Conservation (phyloP, 2,113 vertebrate genomes). For the Lutjanus erythropterus region DNA sequence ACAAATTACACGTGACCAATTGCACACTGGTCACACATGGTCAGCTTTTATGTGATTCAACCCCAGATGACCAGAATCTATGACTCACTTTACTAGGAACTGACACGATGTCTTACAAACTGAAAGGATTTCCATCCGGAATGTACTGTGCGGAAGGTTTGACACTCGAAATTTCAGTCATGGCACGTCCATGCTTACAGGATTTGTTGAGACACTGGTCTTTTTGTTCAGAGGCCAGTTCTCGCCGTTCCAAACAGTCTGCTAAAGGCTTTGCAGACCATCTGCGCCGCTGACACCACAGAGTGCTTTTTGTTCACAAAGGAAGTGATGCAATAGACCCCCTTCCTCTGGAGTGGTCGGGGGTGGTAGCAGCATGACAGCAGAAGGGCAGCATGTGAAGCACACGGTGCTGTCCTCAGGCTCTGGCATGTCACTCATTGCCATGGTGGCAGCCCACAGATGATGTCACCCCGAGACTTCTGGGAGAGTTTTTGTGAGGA, state of each 20-base stretch:
- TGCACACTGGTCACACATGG: background rate
- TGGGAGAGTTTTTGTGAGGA: background rate
- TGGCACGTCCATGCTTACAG: background rate
- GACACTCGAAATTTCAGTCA: constrained; percentile 33
- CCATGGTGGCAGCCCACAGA: constrained; percentile 50
- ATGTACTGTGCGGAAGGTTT: constrained; percentile 4
- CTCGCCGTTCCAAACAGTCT: constrained; percentile 22
- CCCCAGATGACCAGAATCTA: constrained; percentile 25
- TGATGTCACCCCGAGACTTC: constrained; percentile 37
- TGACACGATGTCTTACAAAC: constrained; percentile 15
- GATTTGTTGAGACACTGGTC: constrained; percentile 58
- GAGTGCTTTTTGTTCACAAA: constrained; percentile 67
- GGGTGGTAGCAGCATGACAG: constrained; percentile 38
- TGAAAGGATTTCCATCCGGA: constrained; percentile 30
- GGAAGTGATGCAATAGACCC: constrained; percentile 74
- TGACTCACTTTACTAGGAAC: constrained; percentile 56
- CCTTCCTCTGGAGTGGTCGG: constrained; percentile 43
- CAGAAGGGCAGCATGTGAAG: constrained; percentile 41
- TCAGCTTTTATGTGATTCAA: constrained; percentile 42
- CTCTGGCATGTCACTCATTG: constrained; percentile 46
- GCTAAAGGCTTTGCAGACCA: constrained; percentile 49
- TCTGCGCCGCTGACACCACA: constrained; percentile 60
- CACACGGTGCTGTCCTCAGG: constrained; percentile 41
- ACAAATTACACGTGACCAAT: background rate
- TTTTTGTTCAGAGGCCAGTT: constrained; percentile 64